Conservation (phyloP, 2,797 vertebrate genomes). For the Poeciliopsis paucimaculata region DNA sequence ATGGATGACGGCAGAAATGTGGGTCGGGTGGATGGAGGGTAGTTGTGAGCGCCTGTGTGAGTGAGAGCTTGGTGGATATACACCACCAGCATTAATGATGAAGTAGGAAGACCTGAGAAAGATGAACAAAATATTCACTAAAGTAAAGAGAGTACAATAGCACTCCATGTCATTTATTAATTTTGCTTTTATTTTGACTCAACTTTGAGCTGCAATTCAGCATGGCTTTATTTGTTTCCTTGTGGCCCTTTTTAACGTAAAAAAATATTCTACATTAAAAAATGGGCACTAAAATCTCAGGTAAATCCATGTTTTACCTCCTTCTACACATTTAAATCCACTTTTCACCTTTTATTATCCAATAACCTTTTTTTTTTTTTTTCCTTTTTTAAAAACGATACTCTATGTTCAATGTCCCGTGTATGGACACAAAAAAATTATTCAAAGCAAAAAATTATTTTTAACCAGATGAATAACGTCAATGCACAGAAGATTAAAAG, state of each 20-base stretch:
- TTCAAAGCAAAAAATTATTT: slow-evolving; percentile 4
- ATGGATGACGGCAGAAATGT: slow-evolving; percentile 81
- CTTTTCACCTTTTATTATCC: background rate
- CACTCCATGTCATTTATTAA: background rate
- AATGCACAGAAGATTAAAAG: slow-evolving; percentile 26
- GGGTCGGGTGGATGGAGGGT: slow-evolving; percentile 68
- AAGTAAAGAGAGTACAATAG: background rate
- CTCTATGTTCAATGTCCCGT: background rate
- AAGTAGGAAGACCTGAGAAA: slow-evolving; percentile 10
- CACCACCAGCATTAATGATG: slow-evolving; percentile 2
- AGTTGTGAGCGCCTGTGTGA: slow-evolving; percentile 35
- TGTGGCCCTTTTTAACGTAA: background rate
- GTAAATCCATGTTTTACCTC: background rate
- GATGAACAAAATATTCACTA: background rate
- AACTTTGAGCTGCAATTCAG: background rate
- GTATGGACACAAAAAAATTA: background rate
- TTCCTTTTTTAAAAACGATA: background rate
- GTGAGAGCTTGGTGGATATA: slow-evolving; percentile 55
- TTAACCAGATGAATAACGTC: background rate
- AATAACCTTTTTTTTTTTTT: background rate
- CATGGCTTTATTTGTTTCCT: background rate
- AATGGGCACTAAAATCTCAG: background rate
- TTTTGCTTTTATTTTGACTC: background rate
- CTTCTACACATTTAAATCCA: background rate
- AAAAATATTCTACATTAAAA: background rate